Percentiles rank a stretch among this genome's conserved stretches.
Evolutionary conservation across 2,888 invertebrate genomes (phyloP).

Genomic region (Dexiosoma caninum): DNA sequence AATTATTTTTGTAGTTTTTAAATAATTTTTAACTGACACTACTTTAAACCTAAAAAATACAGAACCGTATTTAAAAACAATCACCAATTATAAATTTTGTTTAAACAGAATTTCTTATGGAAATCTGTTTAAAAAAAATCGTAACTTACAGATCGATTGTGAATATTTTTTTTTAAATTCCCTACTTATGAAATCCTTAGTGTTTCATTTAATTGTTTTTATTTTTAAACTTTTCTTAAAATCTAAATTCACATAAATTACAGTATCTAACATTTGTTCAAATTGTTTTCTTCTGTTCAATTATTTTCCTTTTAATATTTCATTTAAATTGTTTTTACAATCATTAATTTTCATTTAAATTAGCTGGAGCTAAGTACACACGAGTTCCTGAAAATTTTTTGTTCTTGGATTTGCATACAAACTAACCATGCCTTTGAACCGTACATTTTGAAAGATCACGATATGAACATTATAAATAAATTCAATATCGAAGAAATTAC

Average conservation of each 20-base stretch:
- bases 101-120: no score
- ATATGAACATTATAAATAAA: no score
- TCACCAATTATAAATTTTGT: neutral
- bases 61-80: conserved; percentile 17
- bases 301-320: neutral
- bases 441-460: no score
- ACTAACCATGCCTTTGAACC: no score
- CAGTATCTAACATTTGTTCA: neutral
- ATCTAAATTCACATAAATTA: conserved; percentile 48
- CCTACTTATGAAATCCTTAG: conserved; percentile 59
- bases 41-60: conserved; percentile 24
- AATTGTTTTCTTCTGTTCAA: conserved; percentile 1
- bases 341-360: conserved; percentile 1
- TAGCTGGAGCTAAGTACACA: neutral
- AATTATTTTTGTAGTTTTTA: conserved; percentile 23
- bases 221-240: conserved; percentile 31
- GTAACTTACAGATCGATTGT: neutral
- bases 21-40: conserved; percentile 35
- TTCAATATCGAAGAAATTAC: no score
- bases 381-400: no score
- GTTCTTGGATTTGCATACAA: no score
- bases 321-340: neutral
- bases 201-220: conserved; percentile 43
- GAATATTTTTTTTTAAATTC: conserved; percentile 29
- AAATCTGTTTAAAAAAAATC: neutral